Evolutionary conservation across 2,797 vertebrate species (phyloP), one percentile per base, ranked within the genome.

Genomic region (Enteromius unitaeniatus): DNA sequence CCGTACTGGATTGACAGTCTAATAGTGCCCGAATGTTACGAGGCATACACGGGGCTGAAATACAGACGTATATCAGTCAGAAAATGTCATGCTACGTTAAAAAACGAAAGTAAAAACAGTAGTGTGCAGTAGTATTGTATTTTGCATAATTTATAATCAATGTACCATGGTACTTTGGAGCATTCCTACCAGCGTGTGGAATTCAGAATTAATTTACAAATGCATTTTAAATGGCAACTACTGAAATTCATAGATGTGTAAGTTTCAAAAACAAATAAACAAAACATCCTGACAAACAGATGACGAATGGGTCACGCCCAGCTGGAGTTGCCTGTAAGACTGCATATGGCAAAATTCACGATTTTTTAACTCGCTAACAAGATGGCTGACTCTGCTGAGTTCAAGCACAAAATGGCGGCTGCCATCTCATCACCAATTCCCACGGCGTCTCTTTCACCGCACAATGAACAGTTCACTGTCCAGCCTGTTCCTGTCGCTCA

Each of bases 41-140:
- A 0, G 93, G 84, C 62, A 79, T 19, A 86, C 95, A 96, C 7
- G 95, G 95, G 64, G 67, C 95, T 96, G 76, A 21, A 21, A 74
- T 23, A 78, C 53, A 86, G 26, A 73, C 15, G 34, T 34, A 89
- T 31, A 34, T 64, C 62, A 64, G 60, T 64, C 14, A 64, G 15
- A 64, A 28, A 64, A 34, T 78, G 11, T 21, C 26, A 64, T 49
- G 58, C 9, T 28, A 65, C 21, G 11, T 60, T 4, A 17, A 40
- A 37, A 40, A 6, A 74, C 2, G 1, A 26, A 45, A 2, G 53
- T 3, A n/a, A 3, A 55, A 4, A n/a, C 53, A 45, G 10, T 45
- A 45, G 42, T 45, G 11, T 13, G 42, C 42, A 45, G 42, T 45
- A 13, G 10, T 45, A 13, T 45, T 45, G 10, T 45, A 45, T 45